Conservation (phyloP, 2,113 vertebrate species). For the Semicossyphus pulcher region DNA sequence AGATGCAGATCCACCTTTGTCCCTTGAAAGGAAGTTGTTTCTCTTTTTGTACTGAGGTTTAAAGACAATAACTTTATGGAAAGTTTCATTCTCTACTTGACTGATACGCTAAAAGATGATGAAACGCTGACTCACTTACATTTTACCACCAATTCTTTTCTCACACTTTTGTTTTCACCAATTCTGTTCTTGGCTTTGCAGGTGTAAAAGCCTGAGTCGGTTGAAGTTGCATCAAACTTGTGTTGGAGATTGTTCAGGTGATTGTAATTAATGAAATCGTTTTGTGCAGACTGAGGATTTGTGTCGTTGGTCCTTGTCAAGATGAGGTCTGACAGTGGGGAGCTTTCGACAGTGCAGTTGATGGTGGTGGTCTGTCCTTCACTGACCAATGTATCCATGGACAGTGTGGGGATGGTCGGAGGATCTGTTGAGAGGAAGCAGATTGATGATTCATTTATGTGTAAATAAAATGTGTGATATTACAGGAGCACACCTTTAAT, state of each 20-base stretch:
- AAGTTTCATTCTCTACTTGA: background rate
- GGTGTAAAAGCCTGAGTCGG: slow-evolving; percentile 46
- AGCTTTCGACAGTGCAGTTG: slow-evolving; percentile 63
- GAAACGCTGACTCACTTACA: slow-evolving; percentile 49
- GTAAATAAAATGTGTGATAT: background rate
- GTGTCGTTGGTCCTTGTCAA: background rate
- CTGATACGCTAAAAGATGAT: background rate
- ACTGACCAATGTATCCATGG: slow-evolving; percentile 25
- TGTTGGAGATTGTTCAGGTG: background rate
- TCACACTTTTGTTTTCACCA: accelerated
- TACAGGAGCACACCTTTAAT: background rate
- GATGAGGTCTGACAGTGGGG: background rate
- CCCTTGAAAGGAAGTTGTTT: background rate
- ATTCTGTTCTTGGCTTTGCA: slow-evolving; percentile 51
- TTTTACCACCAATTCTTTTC: slow-evolving; percentile 51
- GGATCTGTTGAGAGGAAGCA: slow-evolving; percentile 63
- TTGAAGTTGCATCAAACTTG: background rate
- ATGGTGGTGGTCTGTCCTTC: slow-evolving; percentile 48
- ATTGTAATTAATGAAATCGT: accelerated
- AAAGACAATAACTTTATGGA: background rate
- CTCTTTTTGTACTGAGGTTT: no score
- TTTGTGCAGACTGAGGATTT: accelerated
- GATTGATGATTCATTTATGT: background rate
- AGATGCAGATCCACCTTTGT: background rate
- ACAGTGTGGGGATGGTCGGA: slow-evolving; percentile 49